Percentiles rank a stretch among this genome's conserved stretches.
Evolutionary conservation across 2,797 vertebrate species (phyloP).

Genomic region (Chloroceryle inda): DNA sequence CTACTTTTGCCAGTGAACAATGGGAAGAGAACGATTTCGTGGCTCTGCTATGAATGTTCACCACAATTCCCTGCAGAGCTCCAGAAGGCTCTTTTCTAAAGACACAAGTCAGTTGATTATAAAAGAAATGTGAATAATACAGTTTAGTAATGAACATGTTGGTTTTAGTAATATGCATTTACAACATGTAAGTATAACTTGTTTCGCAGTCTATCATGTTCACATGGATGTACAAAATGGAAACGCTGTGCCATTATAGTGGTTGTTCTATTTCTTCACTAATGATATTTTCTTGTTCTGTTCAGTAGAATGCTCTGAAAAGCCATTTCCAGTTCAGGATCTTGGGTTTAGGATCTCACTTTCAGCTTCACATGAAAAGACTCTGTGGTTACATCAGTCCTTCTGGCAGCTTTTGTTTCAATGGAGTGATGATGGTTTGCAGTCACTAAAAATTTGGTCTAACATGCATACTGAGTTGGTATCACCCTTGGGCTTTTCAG

Average conservation of each 20-base stretch:
- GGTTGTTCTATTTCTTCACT: conserved; percentile 31
- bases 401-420: neutral
- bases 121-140: conserved; percentile 30
- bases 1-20: conserved; percentile 56
- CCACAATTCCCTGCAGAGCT: conserved; percentile 32
- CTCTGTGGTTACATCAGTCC: neutral
- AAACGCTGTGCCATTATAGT: conserved; percentile 61
- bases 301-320: neutral
- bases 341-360: neutral
- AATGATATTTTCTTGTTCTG: neutral
- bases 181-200: conserved; percentile 57
- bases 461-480: neutral
- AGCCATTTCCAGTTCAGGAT: neutral
- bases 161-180: conserved; percentile 36
- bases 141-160: conserved; percentile 34
- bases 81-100: neutral
- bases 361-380: neutral
- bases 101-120: conserved; percentile 17
- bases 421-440: neutral
- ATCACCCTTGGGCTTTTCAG: neutral
- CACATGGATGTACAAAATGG: conserved; percentile 64
- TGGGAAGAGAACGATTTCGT: conserved; percentile 37
- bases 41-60: conserved; percentile 49
- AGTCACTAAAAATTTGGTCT: neutral
- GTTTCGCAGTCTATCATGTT: conserved; percentile 56